phyloP scores from a whole-genome alignment of 2,113 vertebrate genomes.

The Datnioides undecimradiatus region DNA sequence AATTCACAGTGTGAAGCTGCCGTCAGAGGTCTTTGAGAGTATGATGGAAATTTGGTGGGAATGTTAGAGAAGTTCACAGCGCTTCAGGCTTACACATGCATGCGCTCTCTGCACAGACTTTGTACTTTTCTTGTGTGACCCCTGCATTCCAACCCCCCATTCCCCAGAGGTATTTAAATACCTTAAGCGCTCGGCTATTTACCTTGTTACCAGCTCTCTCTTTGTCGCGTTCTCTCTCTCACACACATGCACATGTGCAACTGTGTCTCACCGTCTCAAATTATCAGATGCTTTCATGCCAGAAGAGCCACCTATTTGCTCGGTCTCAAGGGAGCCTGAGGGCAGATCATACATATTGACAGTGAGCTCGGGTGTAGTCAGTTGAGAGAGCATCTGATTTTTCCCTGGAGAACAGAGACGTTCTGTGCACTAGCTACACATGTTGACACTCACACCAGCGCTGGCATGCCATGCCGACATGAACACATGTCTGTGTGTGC shows the following conservation, averaged over 20 bases:
- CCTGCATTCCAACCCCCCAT: slow-evolving; percentile 64
- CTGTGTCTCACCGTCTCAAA: slow-evolving; percentile 1
- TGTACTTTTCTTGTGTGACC: slow-evolving; percentile 40
- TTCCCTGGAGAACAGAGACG: slow-evolving; percentile 55
- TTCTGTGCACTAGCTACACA: slow-evolving; percentile 43
- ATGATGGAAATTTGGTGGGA: slow-evolving; percentile 13
- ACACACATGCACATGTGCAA: background rate
- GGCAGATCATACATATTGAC: slow-evolving; percentile 22
- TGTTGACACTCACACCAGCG: slow-evolving; percentile 54
- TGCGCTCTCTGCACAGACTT: slow-evolving; percentile 1
- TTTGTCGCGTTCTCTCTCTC: background rate
- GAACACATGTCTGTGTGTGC: slow-evolving; percentile 46
- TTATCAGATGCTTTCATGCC: slow-evolving; percentile 26
- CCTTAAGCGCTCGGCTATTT: slow-evolving; percentile 59
- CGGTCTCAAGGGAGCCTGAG: slow-evolving; percentile 23
- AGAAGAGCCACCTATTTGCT: background rate
- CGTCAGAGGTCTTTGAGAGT: background rate
- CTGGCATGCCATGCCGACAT: slow-evolving; percentile 41
- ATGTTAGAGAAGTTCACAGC: slow-evolving; percentile 16
- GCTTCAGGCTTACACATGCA: background rate
- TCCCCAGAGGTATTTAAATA: slow-evolving; percentile 67
- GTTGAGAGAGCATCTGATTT: slow-evolving; percentile 34
- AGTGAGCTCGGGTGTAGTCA: slow-evolving; percentile 8
- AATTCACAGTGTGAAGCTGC: slow-evolving; percentile 17
- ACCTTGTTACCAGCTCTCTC: slow-evolving; percentile 41